Evolutionary conservation across 1,140 invertebrate species (phyloP).

Genomic region (Drosophila bocqueti): DNA sequence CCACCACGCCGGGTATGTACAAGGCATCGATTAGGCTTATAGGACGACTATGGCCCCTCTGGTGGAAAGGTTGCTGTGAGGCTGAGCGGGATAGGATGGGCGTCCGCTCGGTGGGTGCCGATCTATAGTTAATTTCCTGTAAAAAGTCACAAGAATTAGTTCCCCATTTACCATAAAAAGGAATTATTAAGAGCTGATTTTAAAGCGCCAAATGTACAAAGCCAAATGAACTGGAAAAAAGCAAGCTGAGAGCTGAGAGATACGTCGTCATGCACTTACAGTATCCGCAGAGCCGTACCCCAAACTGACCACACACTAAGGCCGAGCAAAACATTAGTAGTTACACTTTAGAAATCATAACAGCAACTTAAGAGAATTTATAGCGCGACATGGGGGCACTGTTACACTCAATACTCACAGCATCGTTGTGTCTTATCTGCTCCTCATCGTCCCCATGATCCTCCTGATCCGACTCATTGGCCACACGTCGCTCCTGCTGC

Average conservation of each 20-base stretch:
- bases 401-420: conserved; percentile 56
- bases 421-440: conserved; percentile 49
- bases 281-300: conserved; percentile 35
- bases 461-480: conserved; percentile 72
- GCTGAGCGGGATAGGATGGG: conserved; percentile 73
- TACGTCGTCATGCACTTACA: conserved; percentile 58
- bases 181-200: not conserved
- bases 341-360: conserved; percentile 33
- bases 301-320: conserved; percentile 43
- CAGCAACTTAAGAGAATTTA: conserved; percentile 19
- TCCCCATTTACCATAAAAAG: not conserved
- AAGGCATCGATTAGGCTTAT: conserved; percentile 93
- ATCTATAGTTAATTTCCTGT: conserved; percentile 85
- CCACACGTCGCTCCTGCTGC: conserved; percentile 43
- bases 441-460: conserved; percentile 59
- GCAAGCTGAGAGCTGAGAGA: conserved; percentile 9
- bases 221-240: conserved; percentile 11
- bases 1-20: conserved; percentile 95
- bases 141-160: conserved; percentile 1
- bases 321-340: conserved; percentile 13
- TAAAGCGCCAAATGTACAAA: conserved; percentile 29
- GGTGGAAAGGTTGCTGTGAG: conserved; percentile 1
- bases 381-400: not conserved
- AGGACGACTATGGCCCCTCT: conserved; percentile 86
- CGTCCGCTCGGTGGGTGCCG: conserved; percentile 83